Base-by-base conservation (phyloP, 2,888 invertebrate species). In the Scaptodrosophila latifasciaeformis region DNA sequence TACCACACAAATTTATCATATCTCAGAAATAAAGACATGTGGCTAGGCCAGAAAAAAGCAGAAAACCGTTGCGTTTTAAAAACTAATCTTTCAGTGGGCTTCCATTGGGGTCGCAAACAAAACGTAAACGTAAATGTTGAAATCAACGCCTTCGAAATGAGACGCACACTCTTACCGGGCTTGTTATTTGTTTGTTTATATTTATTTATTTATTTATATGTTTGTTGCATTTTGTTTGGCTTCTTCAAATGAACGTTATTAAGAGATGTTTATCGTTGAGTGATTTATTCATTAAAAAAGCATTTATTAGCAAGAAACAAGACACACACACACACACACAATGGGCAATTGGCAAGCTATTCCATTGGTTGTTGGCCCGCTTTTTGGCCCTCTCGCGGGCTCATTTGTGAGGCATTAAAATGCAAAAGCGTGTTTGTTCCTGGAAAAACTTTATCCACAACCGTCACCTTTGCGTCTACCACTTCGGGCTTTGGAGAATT, bases 271-370 rank as follows among this genome's bases (percentile, higher is more conserved):
- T 84, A 85, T 85, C 85, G 67, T 71, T 71, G 82, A 83, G 83
- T 85, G 85, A 85, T 85, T 85, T 85, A 85, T 85, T 84, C 85
- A 84, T 84, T 85, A 84, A 83, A 77, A 82, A 81, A 79, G 75
- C 84, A 84, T 84, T 83, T 83, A 84, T 85, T 84, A 85, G 76
- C 75, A 68, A 71, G 71, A 76, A 82, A 82, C 81, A 75, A 72
- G 71, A 54, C 40, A 54, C 56, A 62, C 62, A 62, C 65, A 64
- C 66, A 51, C 54, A 57, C 56, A 67, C 58, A 63, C 56, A 59
- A 62, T 30, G 40, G 27, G 19, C 27, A 30, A 27, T 9, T 27
- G 43, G 13, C 13, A 18, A 12, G 30, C 18, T 40, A 34, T 6
- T 29, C 29, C 31, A 21, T 9, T 47, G 48, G 52, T 45, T 52